Evolutionary conservation across 2,888 invertebrate genomes (phyloP), one percentile per base, ranked within the genome.

Genomic region (Brachylomia viminalis): DNA sequence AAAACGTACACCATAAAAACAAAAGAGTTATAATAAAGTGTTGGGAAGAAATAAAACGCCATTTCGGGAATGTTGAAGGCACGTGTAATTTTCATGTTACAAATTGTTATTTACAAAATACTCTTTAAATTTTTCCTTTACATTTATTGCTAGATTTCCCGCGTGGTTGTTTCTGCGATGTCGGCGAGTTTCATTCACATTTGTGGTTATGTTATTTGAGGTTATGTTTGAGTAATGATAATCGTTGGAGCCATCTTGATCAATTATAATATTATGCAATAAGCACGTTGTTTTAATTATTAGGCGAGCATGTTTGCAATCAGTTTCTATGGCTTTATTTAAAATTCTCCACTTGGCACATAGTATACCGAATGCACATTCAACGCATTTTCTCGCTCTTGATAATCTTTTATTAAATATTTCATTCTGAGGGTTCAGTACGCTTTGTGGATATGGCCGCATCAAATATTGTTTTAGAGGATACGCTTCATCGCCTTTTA

Each of bases 401-500:
- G 72, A 77, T 65, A 77, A 72, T 64, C 72, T 68, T 69, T 77
- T 64, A 72, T 77, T 77, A 47, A 77, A 77, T 68, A 69, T 72
- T 77, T 72, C 58, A 45, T 72, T 77, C 47, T 56, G 62, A 62
- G 62, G 62, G n/a, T 62, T 67, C 49, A 68, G 42, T 30, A 70
- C 64, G 30, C 69, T 62, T 70, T 70, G 64, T 47, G 69, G 75
- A 70, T 75, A 75, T 64, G 70, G 75, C 49, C 75, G 75, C 70
- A 71, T 76, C 52, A 76, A 76, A 76, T 71, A 76, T 33, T 33
- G 30, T 66, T 71, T 71, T 47, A 76, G 66, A 59, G 76, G 71
- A 66, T 69, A 76, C 11, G 62, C 62, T 62, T 62, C 62, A n/a
- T 59, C 59, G 59, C 59, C 59, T 59, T 33, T 59, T 59, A 59